Percentiles rank a stretch among this genome's conserved stretches.
These are phyloP conservation scores for Drosophila bifasciata DNA, from an alignment of 1,140 invertebrate genomes.

Conservation along the genomic window DNA sequence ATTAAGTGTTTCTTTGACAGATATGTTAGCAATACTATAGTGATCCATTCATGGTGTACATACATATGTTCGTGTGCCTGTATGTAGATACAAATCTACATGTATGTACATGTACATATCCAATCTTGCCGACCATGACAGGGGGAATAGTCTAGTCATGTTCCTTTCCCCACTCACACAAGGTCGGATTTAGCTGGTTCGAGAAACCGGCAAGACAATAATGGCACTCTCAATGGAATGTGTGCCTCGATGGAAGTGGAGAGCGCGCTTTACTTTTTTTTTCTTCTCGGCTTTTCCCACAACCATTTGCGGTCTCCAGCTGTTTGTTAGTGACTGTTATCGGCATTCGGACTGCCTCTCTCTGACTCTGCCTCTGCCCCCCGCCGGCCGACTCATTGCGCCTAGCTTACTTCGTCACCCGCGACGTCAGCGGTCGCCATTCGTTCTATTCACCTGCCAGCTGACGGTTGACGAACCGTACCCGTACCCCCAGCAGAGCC, in stretches of 20 bases:
- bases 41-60: too few relatives aligned
- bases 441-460: too few relatives aligned
- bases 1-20: too few relatives aligned
- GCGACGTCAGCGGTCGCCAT: too few relatives aligned
- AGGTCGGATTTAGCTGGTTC: neutral
- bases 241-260: slow-evolving; percentile 6
- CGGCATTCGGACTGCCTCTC: slow-evolving; percentile 13
- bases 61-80: too few relatives aligned
- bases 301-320: slow-evolving; percentile 12
- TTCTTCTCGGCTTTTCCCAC: neutral
- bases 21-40: too few relatives aligned
- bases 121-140: too few relatives aligned
- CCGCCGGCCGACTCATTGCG: neutral
- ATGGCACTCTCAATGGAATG: slow-evolving; percentile 19
- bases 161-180: neutral
- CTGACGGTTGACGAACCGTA: too few relatives aligned
- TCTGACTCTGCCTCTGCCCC: neutral
- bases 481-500: too few relatives aligned
- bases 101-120: neutral
- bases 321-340: slow-evolving; percentile 23
- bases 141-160: neutral
- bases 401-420: too few relatives aligned
- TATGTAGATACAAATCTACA: neutral
- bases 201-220: slow-evolving; percentile 2
- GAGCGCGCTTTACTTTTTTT: slow-evolving; percentile 6